A percentile compares a stretch with the other conserved stretches of the same genome.
These are phyloP conservation scores for Hiodon tergisus DNA, from an alignment of 2,113 vertebrate species.

Conservation along the genomic window DNA sequence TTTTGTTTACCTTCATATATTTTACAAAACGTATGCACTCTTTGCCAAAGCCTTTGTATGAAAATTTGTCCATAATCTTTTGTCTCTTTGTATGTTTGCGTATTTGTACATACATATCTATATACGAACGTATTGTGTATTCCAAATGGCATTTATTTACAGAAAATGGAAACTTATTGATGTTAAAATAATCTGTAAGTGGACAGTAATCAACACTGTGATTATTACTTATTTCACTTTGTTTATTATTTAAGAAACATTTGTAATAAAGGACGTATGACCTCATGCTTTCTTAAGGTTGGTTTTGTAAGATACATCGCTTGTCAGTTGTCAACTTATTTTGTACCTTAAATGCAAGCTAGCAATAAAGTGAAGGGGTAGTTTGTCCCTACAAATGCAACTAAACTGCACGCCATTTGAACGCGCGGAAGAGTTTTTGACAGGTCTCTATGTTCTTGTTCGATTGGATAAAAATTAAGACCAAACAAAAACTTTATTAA, in stretches of 20 bases:
- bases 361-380: no score
- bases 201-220: conserved; percentile 59
- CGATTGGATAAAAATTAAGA: no score
- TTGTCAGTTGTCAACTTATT: no score
- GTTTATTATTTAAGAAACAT: conserved; percentile 71
- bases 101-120: conserved; percentile 41
- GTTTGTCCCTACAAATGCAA: no score
- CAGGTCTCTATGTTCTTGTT: no score
- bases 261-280: conserved; percentile 59
- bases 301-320: no score
- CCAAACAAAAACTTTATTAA: no score
- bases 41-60: conserved; percentile 69
- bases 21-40: conserved; percentile 57
- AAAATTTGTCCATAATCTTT: conserved; percentile 33
- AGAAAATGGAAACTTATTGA: conserved; percentile 44
- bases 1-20: conserved; percentile 58
- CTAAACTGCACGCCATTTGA: no score
- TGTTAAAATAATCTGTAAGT: conserved; percentile 51
- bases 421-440: no score
- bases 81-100: conserved; percentile 50
- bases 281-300: not conserved
- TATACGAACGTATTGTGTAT: conserved; percentile 52
- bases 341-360: no score
- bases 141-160: conserved; percentile 57
- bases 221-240: conserved; percentile 56